Conservation (phyloP, 2,888 invertebrate species). For the Apoda limacodes region DNA sequence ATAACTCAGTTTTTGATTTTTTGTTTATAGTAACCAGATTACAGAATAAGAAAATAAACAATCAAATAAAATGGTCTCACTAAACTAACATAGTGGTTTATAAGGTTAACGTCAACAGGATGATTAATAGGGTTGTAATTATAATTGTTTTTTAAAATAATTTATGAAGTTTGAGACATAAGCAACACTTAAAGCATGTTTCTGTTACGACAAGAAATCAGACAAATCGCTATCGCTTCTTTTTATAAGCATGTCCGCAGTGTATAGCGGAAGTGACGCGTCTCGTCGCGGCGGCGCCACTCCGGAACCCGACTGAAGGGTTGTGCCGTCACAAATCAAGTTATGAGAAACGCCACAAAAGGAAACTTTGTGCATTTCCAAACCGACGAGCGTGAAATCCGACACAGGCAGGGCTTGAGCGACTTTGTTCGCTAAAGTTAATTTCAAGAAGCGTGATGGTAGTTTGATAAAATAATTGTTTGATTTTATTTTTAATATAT, state of each 20-base stretch:
- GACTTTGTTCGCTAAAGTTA: constrained; percentile 30
- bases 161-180: too few species aligned
- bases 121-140: too few species aligned
- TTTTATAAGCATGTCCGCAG: constrained; percentile 4
- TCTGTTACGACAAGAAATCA: too few species aligned
- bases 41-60: too few species aligned
- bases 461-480: background rate
- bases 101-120: too few species aligned
- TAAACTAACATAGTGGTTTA: too few species aligned
- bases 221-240: background rate
- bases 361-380: constrained; percentile 70
- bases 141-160: too few species aligned
- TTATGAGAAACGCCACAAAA: constrained; percentile 68
- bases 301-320: constrained; percentile 61
- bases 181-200: too few species aligned
- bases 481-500: too few species aligned
- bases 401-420: constrained; percentile 29
- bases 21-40: too few species aligned
- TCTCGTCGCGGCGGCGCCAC: constrained; percentile 62
- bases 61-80: too few species aligned
- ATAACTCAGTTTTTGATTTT: too few species aligned
- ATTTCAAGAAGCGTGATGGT: constrained; percentile 24
- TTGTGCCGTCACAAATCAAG: constrained; percentile 68
- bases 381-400: constrained; percentile 61
- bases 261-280: constrained; percentile 48